These are phyloP conservation scores for Montipora cactus DNA, from an alignment of 64 coral and sea anemone species.

Conservation along the genomic window DNA sequence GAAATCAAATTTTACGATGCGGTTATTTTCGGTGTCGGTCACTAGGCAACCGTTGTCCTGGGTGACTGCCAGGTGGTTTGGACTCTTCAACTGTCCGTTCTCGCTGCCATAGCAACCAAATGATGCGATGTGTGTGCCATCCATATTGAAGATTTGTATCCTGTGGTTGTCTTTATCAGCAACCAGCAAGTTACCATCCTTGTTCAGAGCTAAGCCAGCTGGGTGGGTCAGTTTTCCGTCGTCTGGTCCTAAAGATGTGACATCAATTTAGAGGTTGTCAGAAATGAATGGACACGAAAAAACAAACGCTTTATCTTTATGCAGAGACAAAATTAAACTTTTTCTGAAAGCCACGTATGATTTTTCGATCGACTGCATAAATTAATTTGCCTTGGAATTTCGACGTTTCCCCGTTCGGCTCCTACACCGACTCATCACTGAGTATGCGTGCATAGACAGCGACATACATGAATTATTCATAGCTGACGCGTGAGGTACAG, in stretches of 20 bases:
- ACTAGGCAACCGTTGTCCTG: slow-evolving; percentile 85
- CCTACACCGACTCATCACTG: too few relatives aligned
- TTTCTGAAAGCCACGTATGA: too few relatives aligned
- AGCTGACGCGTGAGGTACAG: too few relatives aligned
- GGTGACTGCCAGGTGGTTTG: slow-evolving; percentile 83
- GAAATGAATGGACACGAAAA: background rate
- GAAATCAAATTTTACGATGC: slow-evolving; percentile 83
- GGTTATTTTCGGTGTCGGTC: slow-evolving; percentile 92
- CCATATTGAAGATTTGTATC: slow-evolving; percentile 87
- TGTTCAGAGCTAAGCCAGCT: slow-evolving; percentile 75
- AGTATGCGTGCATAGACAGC: too few relatives aligned
- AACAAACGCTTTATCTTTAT: too few relatives aligned
- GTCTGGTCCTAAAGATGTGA: slow-evolving; percentile 57
- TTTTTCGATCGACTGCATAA: too few relatives aligned
- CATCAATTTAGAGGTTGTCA: background rate
- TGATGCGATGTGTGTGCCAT: slow-evolving; percentile 72
- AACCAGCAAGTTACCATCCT: slow-evolving; percentile 70
- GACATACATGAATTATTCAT: too few relatives aligned
- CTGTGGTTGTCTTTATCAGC: slow-evolving; percentile 94
- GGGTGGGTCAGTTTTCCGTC: slow-evolving; percentile 80
- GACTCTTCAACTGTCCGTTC: slow-evolving; percentile 80
- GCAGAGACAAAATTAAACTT: too few relatives aligned
- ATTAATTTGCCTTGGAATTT: too few relatives aligned
- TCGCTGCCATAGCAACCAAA: slow-evolving; percentile 78
- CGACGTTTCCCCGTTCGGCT: too few relatives aligned